phyloP scores from a whole-genome alignment of 2,113 vertebrate species.

The Silurus meridionalis region DNA sequence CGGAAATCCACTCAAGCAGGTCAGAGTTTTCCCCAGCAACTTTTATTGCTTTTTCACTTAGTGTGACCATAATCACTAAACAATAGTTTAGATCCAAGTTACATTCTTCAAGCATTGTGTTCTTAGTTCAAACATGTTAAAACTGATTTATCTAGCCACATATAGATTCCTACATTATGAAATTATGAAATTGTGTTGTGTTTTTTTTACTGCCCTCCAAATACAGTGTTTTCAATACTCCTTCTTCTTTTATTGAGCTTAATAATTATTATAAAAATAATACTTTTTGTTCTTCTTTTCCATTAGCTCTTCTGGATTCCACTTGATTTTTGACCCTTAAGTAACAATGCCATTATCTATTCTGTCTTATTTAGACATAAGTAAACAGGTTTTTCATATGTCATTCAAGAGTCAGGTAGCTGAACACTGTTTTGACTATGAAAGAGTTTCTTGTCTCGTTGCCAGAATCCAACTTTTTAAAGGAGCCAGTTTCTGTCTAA shows the following conservation, averaged over 20 bases:
- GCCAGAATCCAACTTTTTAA: slow-evolving; percentile 29
- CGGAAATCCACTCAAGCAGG: slow-evolving; percentile 98
- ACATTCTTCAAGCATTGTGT: not conserved
- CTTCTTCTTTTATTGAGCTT: not conserved
- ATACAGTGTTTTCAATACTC: not conserved
- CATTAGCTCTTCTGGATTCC: not conserved
- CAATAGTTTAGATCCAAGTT: not conserved
- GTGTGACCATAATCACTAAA: not conserved
- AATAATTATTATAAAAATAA: too few relatives aligned
- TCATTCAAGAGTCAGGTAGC: not conserved
- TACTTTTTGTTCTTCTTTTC: not conserved
- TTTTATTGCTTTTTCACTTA: not conserved
- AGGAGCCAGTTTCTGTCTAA: slow-evolving; percentile 9
- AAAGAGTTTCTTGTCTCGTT: slow-evolving; percentile 17
- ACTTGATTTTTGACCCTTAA: not conserved
- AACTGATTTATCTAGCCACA: not conserved
- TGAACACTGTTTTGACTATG: slow-evolving; percentile 10
- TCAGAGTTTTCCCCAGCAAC: slow-evolving; percentile 61
- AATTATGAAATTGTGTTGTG: not conserved
- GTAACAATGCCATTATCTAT: not conserved
- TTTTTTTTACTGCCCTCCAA: not conserved
- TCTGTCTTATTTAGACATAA: slow-evolving; percentile 11
- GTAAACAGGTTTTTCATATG: slow-evolving; percentile 31
- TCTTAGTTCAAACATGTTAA: not conserved
- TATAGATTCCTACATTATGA: not conserved